A percentile compares a stretch with the other conserved stretches of the same genome.
Conservation (phyloP, 2,888 invertebrate species). For the Holacanthella duospinosa region DNA sequence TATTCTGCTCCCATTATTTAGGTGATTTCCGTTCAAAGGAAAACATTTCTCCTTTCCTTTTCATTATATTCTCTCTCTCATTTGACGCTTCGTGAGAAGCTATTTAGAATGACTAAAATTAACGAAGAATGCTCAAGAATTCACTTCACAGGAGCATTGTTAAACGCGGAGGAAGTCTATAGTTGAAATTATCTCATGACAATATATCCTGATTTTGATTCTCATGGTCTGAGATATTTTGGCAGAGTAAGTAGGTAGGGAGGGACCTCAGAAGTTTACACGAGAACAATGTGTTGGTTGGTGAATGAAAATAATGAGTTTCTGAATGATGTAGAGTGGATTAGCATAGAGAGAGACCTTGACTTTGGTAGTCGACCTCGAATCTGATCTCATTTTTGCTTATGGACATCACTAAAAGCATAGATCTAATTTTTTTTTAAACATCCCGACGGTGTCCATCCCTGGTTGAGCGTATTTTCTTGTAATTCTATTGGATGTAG, state of each 20-base stretch:
- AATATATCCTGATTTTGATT: not conserved
- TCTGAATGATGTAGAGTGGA: not conserved
- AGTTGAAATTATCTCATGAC: too few relatives aligned
- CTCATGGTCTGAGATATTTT: not conserved
- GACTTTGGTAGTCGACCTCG: not conserved
- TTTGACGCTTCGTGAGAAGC: too few relatives aligned
- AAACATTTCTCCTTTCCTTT: constrained; percentile 15
- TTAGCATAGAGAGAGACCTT: not conserved
- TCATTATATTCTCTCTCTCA: constrained; percentile 15
- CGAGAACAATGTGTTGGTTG: not conserved
- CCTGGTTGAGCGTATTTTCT: too few relatives aligned
- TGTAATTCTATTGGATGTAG: too few relatives aligned
- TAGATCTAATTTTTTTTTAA: not conserved
- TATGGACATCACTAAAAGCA: not conserved
- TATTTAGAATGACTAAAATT: too few relatives aligned
- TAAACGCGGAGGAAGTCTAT: too few relatives aligned
- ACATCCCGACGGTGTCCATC: too few relatives aligned
- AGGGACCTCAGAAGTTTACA: too few relatives aligned
- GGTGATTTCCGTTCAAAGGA: constrained; percentile 22
- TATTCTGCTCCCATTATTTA: constrained; percentile 23
- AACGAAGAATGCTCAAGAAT: too few relatives aligned
- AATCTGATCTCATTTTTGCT: not conserved
- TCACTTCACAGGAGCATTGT: too few relatives aligned
- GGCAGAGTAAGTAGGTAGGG: not conserved
- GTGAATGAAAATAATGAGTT: not conserved